Conservation (phyloP, 2,113 vertebrate species). For the Ptychochromis oligacanthus region DNA sequence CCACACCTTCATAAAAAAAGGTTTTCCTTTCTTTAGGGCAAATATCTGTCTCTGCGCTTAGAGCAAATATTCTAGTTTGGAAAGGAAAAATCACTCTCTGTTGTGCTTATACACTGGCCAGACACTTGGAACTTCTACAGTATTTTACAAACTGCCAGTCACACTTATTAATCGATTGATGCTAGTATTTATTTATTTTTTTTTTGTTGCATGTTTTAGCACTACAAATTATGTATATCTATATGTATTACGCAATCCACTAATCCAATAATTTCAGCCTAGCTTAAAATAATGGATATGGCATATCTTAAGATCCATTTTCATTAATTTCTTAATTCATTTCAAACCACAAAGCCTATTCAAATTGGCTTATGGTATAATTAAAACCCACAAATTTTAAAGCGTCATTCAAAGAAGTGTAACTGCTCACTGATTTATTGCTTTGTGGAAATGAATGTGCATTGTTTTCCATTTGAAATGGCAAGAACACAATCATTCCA, state of each 20-base stretch:
- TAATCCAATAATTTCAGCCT: not conserved
- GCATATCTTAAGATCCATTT: not conserved
- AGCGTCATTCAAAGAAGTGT: not conserved
- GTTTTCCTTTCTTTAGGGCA: conserved; percentile 44
- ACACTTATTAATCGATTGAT: not conserved
- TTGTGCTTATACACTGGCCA: conserved; percentile 9
- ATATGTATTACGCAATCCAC: not conserved
- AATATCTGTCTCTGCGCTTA: conserved; percentile 45
- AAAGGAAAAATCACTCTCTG: conserved; percentile 24
- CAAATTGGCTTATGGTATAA: not conserved
- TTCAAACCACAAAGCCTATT: not conserved
- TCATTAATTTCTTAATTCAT: not conserved
- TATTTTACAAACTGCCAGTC: not conserved
- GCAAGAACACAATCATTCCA: not conserved
- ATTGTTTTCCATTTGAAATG: not conserved
- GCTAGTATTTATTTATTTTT: not conserved
- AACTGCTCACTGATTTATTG: not conserved
- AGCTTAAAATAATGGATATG: not conserved
- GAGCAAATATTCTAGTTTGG: conserved; percentile 41
- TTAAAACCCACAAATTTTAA: not conserved
- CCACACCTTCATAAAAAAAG: conserved; percentile 27
- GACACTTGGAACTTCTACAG: not conserved
- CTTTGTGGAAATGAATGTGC: not conserved
- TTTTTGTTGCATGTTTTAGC: not conserved
- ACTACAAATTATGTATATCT: not conserved